These are phyloP conservation scores for Dasyprocta punctata DNA, from an alignment of 2,113 vertebrate genomes.

Conservation along the genomic window DNA sequence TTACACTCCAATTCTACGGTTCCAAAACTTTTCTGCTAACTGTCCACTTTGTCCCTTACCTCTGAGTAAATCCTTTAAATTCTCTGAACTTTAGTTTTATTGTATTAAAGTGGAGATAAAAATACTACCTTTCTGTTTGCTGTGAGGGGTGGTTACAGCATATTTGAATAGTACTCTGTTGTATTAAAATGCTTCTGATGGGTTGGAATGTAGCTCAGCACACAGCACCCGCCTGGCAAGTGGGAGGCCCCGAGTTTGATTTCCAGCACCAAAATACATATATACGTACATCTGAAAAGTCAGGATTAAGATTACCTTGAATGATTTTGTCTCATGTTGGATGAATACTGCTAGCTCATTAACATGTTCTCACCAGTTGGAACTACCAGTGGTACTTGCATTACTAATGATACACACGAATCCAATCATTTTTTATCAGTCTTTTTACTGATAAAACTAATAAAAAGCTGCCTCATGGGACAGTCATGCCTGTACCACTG, in stretches of 20 bases:
- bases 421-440: background rate
- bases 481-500: background rate
- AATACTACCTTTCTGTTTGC: background rate
- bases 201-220: background rate
- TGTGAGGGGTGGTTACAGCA: background rate
- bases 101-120: slow-evolving; percentile 22
- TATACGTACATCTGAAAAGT: background rate
- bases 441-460: background rate
- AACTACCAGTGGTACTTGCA: background rate
- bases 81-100: background rate
- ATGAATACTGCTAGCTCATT: background rate
- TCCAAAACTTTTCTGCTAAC: background rate
- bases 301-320: background rate
- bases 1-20: slow-evolving; percentile 1
- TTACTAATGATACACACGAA: background rate
- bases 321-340: background rate
- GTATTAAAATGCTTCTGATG: slow-evolving; percentile 31
- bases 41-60: background rate
- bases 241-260: background rate
- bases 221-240: background rate
- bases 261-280: too few relatives aligned
- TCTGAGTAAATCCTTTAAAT: background rate
- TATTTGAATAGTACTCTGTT: slow-evolving; percentile 1
- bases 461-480: background rate
- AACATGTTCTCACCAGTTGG: background rate